These are phyloP conservation scores for Myxocyprinus asiaticus DNA, from an alignment of 2,113 vertebrate species.

Conservation along the genomic window DNA sequence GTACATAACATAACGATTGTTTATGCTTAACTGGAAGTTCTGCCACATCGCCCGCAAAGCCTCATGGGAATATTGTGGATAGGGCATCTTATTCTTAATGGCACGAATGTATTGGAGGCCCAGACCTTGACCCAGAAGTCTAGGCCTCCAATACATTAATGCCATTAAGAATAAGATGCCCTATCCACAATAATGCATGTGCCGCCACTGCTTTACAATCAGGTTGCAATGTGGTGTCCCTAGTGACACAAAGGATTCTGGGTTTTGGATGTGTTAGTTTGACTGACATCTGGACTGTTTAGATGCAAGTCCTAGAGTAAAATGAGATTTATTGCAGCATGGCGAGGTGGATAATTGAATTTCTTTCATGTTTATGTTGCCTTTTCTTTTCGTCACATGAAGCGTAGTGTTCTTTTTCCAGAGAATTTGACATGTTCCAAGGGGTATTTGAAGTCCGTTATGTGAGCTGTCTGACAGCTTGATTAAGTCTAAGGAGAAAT, in stretches of 20 bases:
- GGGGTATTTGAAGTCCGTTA: conserved; percentile 45
- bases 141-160: no score
- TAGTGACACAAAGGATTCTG: background rate
- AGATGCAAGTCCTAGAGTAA: conserved; percentile 7
- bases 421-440: conserved; percentile 10
- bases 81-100: no score
- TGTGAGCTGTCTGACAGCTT: conserved; percentile 52
- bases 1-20: no score
- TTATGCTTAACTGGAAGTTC: no score
- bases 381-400: background rate
- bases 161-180: no score
- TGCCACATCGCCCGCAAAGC: no score
- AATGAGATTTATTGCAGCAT: conserved; percentile 23
- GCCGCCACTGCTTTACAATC: conserved; percentile 19
- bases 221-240: background rate
- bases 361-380: conserved; percentile 31
- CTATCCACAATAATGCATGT: no score
- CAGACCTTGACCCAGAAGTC: no score
- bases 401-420: background rate
- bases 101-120: no score
- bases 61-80: no score
- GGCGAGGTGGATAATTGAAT: conserved; percentile 38
- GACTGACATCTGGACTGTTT: conserved; percentile 13
- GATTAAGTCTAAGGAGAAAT: conserved; percentile 59
- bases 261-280: background rate